Conservation (phyloP, 2,888 invertebrate genomes). For the Pharmacophagus antenor region DNA sequence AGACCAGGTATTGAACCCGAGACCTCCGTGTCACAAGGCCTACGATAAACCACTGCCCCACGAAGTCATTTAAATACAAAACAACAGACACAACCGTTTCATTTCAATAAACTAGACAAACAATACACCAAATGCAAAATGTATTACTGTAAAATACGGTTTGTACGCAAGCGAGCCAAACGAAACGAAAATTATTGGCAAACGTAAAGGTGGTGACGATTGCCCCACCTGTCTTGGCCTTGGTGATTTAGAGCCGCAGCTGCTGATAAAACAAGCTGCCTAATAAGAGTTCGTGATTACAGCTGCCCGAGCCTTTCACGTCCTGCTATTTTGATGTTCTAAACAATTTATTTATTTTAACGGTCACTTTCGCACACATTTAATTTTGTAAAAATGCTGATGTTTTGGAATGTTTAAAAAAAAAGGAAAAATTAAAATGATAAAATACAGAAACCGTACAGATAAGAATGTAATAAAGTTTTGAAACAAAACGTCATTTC, state of each 20-base stretch:
- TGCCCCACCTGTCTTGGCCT: conserved; percentile 47
- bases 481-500: too few species aligned
- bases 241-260: conserved; percentile 52
- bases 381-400: not conserved
- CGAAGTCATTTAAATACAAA: conserved; percentile 4
- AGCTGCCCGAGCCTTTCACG: conserved; percentile 16
- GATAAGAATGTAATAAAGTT: too few species aligned
- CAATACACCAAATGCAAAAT: conserved; percentile 12
- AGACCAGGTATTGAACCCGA: too few species aligned
- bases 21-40: too few species aligned
- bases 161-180: conserved; percentile 49
- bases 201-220: conserved; percentile 56
- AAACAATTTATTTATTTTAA: conserved; percentile 13
- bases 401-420: not conserved
- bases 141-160: conserved; percentile 41
- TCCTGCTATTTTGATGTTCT: conserved; percentile 21
- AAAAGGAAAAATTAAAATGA: too few species aligned
- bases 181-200: conserved; percentile 49
- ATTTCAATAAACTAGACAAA: conserved; percentile 26
- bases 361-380: conserved; percentile 11
- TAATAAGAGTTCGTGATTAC: conserved; percentile 46
- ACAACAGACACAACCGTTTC: conserved; percentile 40
- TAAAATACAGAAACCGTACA: too few species aligned
- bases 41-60: too few species aligned
- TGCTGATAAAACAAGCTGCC: conserved; percentile 57